Percentiles rank a stretch among this genome's conserved stretches.
These are phyloP conservation scores for Hermaeophaga mercurialis DNA, from an alignment of 2,888 invertebrate genomes.

Conservation along the genomic window DNA sequence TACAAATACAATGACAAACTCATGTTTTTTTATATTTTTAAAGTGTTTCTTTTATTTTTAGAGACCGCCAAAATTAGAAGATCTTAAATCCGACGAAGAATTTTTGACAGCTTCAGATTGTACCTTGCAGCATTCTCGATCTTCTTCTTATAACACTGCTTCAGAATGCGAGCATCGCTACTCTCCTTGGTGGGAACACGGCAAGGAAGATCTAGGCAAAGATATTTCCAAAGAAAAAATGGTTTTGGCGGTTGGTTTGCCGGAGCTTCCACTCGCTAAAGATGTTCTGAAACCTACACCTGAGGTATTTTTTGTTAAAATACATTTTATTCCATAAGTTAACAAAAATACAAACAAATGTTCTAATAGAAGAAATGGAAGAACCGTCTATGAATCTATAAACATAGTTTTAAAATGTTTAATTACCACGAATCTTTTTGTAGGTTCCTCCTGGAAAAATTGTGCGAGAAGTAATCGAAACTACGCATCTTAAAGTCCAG, in stretches of 20 bases:
- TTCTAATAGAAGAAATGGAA: not conserved
- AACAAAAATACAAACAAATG: not conserved
- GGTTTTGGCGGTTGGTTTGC: constrained; percentile 57
- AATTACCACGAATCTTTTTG: not conserved
- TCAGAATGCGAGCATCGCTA: constrained; percentile 66
- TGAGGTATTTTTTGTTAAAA: too few relatives aligned
- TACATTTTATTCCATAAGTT: not conserved
- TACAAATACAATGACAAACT: too few relatives aligned
- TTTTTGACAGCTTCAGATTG: constrained; percentile 73
- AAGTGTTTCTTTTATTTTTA: constrained; percentile 32
- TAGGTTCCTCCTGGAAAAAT: constrained; percentile 58
- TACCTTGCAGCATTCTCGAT: constrained; percentile 69
- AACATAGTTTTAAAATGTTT: too few relatives aligned
- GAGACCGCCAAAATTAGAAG: constrained; percentile 54
- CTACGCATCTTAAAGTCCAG: constrained; percentile 60
- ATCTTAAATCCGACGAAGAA: constrained; percentile 64
- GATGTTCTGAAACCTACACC: constrained; percentile 55
- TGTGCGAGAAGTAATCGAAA: constrained; percentile 60
- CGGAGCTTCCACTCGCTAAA: constrained; percentile 52
- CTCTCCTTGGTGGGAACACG: constrained; percentile 64
- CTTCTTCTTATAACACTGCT: constrained; percentile 72
- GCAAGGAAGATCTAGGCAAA: constrained; percentile 54
- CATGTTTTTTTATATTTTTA: too few relatives aligned
- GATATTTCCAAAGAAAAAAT: constrained; percentile 56
- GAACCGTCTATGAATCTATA: too few relatives aligned